Conservation (phyloP, 2,888 invertebrate genomes). For the Volucella zonaria region DNA sequence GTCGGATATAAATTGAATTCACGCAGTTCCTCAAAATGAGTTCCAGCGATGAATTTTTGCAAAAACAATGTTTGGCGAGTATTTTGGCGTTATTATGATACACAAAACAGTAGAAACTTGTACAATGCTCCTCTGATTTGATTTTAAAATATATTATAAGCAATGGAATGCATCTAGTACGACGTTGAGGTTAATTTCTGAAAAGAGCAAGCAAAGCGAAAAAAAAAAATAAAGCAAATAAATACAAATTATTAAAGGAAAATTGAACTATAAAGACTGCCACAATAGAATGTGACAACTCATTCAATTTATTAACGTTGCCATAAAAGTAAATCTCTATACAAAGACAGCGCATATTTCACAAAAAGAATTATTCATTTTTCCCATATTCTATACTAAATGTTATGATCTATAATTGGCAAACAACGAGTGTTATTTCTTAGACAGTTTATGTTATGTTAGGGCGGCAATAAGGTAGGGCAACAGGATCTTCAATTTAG, state of each 20-base stretch:
- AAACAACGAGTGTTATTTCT: neutral
- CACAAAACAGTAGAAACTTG: constrained; percentile 45
- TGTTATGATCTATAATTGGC: constrained; percentile 17
- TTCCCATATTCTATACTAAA: neutral
- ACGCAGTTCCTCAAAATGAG: constrained; percentile 58
- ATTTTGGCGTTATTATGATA: constrained; percentile 63
- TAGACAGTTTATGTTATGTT: no score
- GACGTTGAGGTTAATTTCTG: constrained; percentile 67
- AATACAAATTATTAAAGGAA: neutral
- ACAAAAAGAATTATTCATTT: neutral
- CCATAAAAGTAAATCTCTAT: neutral
- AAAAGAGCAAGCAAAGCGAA: constrained; percentile 23
- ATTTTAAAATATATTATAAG: constrained; percentile 57
- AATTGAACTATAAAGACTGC: constrained; percentile 47
- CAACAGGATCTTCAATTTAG: no score
- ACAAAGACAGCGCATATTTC: neutral
- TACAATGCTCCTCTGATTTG: constrained; percentile 17
- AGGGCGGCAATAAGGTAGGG: no score
- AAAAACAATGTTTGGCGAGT: constrained; percentile 64
- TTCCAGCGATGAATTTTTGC: constrained; percentile 52
- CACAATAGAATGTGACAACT: constrained; percentile 68
- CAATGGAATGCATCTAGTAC: constrained; percentile 71
- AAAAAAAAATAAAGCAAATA: neutral
- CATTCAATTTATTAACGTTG: constrained; percentile 22
- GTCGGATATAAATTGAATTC: constrained; percentile 47